Base-by-base conservation (phyloP, 2,888 invertebrate species). In the Troides aeacus region DNA sequence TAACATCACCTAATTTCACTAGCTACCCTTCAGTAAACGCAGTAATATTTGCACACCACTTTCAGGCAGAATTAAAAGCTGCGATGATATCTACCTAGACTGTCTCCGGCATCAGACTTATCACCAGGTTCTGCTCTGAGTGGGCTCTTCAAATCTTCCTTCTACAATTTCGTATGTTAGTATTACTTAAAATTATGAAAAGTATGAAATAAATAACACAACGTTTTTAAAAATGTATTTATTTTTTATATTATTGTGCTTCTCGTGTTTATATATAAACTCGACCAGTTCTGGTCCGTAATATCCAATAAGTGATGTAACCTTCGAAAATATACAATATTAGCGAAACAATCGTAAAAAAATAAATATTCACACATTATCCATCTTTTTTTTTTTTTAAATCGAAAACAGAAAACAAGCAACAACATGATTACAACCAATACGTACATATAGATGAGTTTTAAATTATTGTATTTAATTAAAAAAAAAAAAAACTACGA, bases 181-280 rank as follows among this genome's bases (percentile, higher is more conserved):
- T 46, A 50, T 15, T 50, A 1, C 1, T 50, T 50, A 17, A 15
- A 15, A 50, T 17, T 50, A 18, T 50, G 50, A 50, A 50, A 10
- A 18, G 50, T 50, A 18, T 50, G 17, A 50, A 50, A 50, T 50
- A 17, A 50, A 50, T 15, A 15, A 17, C 17, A 17, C 17, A 17
- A 50, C 5, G 5, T 15, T 85, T 84, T 88, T 88, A 91, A 84
- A 92, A 92, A 91, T 87, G 83, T 91, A 90, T 90, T 91, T 91
- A 87, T 87, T 90, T 89, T 89, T 88, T 85, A 88, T 89, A 89
- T 91, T 92, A 91, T 91, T 91, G 90, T 92, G 92, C 92, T 91
- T 81, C 80, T 90, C 89, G 88, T 89, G 89, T 87, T 90, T 82
- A 88, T 87, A 89, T 82, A 88, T 86, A 87, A 86, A 87, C 79